Evolutionary conservation across 2,113 vertebrate genomes (phyloP), one percentile per base, ranked within the genome.

Genomic region (Zosterops hypoxanthus): DNA sequence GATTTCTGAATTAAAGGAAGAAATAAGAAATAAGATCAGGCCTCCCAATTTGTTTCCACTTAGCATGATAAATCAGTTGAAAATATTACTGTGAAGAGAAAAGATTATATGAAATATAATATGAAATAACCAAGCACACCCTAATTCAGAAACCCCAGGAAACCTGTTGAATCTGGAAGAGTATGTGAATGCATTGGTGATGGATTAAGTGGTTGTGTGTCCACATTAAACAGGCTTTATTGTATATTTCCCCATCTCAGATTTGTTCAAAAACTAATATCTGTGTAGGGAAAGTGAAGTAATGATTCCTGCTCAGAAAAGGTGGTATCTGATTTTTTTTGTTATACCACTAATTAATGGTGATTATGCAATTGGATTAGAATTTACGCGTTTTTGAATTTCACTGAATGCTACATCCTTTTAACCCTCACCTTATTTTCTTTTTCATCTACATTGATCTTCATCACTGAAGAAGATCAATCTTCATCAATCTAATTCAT

Each of bases 181-280:
- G 1, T 14, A 26, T n/a, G 9, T 28, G 31, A 44, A 49, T 36
- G 41, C 0, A 1, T 26, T 26, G 17, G 4, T 44, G 2, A 2
- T 70, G 14, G 0, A 5, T 2, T 36, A 52, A 31, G 2, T 33
- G 1, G 8, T 72, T 10, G 11, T 53, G 3, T 8, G 2, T 29
- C 61, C 44, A 76, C 5, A 12, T 77, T 52, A 26, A 22, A 36
- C 22, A 52, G 15, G 1, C 2, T 92, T 61, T 53, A 26, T 52
- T 82, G 60, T 29, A 5, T 26, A 52, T 83, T 68, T 89, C 5
- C 4, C 1, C 0, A 7, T 68, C 79, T 6, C 10, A 17, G 6
- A 28, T 46, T 44, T 42, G 2, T 60, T 49, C 1, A 88, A 53
- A 60, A 28, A 28, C 9, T 63, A 36, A 3, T 57, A 49, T 18